Evolutionary conservation across 1,140 invertebrate species (phyloP).

Genomic region (Temnothorax nylanderi): DNA sequence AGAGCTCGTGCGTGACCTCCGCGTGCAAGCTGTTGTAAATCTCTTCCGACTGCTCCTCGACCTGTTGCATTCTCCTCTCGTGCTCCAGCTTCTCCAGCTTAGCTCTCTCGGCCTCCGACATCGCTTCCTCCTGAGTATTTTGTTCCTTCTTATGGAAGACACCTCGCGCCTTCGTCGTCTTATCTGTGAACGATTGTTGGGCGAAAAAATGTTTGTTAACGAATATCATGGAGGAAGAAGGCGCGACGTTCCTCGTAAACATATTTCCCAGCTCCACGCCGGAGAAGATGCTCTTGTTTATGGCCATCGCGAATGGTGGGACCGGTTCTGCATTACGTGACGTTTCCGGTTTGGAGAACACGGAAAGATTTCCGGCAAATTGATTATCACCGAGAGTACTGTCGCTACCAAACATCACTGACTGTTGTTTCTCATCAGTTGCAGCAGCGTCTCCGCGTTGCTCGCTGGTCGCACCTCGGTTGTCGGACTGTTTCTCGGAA

Average conservation of each 20-base stretch:
- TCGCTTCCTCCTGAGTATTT: neutral
- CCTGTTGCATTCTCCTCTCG: conserved; percentile 75
- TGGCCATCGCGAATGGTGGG: conserved; percentile 53
- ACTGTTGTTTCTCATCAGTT: neutral
- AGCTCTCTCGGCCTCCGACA: conserved; percentile 49
- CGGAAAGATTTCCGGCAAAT: neutral
- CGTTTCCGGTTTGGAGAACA: conserved; percentile 49
- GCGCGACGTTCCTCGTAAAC: conserved; percentile 69
- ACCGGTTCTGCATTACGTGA: neutral
- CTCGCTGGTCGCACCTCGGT: neutral
- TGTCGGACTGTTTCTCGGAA: neutral
- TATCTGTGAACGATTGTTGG: conserved; percentile 2
- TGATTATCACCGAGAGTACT: neutral
- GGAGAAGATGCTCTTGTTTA: conserved; percentile 74
- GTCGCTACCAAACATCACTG: neutral
- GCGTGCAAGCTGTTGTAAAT: conserved; percentile 79
- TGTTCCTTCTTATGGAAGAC: neutral
- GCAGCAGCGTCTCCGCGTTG: neutral
- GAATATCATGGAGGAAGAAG: conserved; percentile 44
- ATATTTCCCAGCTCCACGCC: conserved; percentile 62
- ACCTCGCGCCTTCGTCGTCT: neutral
- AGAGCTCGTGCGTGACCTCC: conserved; percentile 82
- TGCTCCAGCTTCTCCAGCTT: conserved; percentile 74
- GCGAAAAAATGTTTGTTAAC: neutral
- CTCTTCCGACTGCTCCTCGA: conserved; percentile 75